Evolutionary conservation across 2,888 invertebrate species (phyloP).

Genomic region (Nineta flava): DNA sequence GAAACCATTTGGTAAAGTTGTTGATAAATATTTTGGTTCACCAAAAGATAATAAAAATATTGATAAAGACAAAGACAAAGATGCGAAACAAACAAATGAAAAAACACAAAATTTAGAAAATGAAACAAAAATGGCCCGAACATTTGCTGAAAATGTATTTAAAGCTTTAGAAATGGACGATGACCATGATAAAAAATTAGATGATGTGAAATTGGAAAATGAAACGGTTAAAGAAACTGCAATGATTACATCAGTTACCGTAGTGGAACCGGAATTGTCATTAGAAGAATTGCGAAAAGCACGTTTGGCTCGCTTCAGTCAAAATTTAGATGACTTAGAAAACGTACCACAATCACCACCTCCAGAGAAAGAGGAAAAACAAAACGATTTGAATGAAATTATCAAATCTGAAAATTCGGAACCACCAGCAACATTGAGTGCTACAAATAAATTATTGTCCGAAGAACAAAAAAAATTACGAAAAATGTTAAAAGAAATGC

Average conservation of each 20-base stretch:
- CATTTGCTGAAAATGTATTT: slow-evolving; percentile 6
- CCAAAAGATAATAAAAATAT: not conserved
- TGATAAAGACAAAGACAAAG: not conserved
- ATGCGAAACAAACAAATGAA: not conserved
- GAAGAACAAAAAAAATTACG: slow-evolving; percentile 44
- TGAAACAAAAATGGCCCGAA: slow-evolving; percentile 3
- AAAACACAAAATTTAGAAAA: slow-evolving; percentile 20
- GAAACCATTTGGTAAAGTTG: slow-evolving; percentile 25
- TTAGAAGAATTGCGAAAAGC: slow-evolving; percentile 24
- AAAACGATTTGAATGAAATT: not conserved
- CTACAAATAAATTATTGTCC: slow-evolving; percentile 8
- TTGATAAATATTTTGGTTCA: slow-evolving; percentile 5
- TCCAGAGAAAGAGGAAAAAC: slow-evolving; percentile 1
- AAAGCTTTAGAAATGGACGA: slow-evolving; percentile 9
- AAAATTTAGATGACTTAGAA: slow-evolving; percentile 4
- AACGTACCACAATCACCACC: not conserved
- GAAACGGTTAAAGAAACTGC: slow-evolving; percentile 9
- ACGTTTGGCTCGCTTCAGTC: slow-evolving; percentile 24
- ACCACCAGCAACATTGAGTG: slow-evolving; percentile 20
- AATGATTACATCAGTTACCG: slow-evolving; percentile 11
- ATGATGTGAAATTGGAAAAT: not conserved
- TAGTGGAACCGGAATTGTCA: slow-evolving; percentile 12
- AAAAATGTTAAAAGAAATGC: slow-evolving; percentile 63
- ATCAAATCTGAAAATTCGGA: not conserved
- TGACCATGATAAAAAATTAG: slow-evolving; percentile 7